Percentiles rank a stretch among this genome's conserved stretches.
Conservation (phyloP, 2,888 invertebrate species). For the Archips xylosteana region DNA sequence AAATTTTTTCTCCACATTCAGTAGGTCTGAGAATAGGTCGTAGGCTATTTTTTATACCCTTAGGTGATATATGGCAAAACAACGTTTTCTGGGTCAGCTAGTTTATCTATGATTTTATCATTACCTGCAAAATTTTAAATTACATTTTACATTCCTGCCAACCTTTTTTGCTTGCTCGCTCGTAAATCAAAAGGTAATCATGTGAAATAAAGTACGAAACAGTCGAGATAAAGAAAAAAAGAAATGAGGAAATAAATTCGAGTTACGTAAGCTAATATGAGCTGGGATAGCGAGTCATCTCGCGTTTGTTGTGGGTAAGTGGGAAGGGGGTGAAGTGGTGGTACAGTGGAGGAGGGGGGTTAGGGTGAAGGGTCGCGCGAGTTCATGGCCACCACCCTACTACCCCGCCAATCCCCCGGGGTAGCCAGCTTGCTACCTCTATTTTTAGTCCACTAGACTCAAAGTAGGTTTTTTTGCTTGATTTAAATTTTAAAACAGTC, state of each 20-base stretch:
- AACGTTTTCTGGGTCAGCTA: too few species aligned
- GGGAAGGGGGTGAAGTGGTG: neutral
- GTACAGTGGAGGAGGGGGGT: constrained; percentile 49
- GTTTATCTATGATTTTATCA: neutral
- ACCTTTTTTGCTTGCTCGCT: neutral
- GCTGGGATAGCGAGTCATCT: constrained; percentile 32
- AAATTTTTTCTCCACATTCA: too few species aligned
- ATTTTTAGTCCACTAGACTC: constrained; percentile 65
- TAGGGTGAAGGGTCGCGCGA: constrained; percentile 68
- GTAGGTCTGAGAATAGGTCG: too few species aligned
- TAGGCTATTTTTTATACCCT: too few species aligned
- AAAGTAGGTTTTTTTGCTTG: constrained; percentile 29
- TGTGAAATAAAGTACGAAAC: constrained; percentile 15
- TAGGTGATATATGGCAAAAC: too few species aligned
- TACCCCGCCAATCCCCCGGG: constrained; percentile 44
- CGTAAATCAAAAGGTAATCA: constrained; percentile 23
- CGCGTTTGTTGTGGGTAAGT: constrained; percentile 17
- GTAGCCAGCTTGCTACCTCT: constrained; percentile 52
- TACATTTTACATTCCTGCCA: neutral
- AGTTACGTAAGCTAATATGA: constrained; percentile 35
- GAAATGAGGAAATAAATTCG: constrained; percentile 34
- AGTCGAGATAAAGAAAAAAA: constrained; percentile 23
- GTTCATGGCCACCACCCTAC: constrained; percentile 71
- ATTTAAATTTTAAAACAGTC: neutral
- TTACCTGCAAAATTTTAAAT: neutral